Conservation (phyloP, 2,888 invertebrate genomes). For the Dynastes hyllus region DNA sequence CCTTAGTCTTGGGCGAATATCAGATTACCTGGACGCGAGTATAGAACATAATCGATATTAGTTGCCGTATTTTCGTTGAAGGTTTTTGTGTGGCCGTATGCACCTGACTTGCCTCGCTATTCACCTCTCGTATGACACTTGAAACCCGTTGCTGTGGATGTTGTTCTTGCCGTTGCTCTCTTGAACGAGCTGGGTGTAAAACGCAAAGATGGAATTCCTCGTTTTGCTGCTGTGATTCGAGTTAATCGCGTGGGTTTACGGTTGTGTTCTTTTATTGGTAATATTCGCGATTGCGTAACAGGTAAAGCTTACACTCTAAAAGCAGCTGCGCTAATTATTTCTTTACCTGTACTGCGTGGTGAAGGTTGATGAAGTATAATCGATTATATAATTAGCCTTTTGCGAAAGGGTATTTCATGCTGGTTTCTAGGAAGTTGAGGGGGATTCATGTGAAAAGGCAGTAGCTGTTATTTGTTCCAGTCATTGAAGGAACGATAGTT, state of each 20-base stretch:
- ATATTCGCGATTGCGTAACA: conserved; percentile 23
- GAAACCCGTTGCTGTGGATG: not conserved
- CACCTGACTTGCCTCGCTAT: conserved; percentile 17
- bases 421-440: not conserved
- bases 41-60: conserved; percentile 13
- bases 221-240: not conserved
- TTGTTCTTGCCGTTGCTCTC: not conserved
- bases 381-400: conserved; percentile 16
- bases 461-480: not conserved
- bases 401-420: not conserved
- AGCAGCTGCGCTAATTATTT: conserved; percentile 34
- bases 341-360: not conserved
- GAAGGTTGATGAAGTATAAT: not conserved
- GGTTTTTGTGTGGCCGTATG: conserved; percentile 36
- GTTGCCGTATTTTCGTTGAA: conserved; percentile 15
- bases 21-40: conserved; percentile 23
- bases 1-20: conserved; percentile 14
- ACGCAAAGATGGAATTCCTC: conserved; percentile 35
- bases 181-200: conserved; percentile 10
- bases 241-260: conserved; percentile 11
- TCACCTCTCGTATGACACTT: not conserved
- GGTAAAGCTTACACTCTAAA: conserved; percentile 6
- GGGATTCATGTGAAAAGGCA: not conserved
- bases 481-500: too few species aligned
- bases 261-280: not conserved